Base-by-base conservation (phyloP, 2,797 vertebrate genomes). In the Schizopygopsis malacanthus region DNA sequence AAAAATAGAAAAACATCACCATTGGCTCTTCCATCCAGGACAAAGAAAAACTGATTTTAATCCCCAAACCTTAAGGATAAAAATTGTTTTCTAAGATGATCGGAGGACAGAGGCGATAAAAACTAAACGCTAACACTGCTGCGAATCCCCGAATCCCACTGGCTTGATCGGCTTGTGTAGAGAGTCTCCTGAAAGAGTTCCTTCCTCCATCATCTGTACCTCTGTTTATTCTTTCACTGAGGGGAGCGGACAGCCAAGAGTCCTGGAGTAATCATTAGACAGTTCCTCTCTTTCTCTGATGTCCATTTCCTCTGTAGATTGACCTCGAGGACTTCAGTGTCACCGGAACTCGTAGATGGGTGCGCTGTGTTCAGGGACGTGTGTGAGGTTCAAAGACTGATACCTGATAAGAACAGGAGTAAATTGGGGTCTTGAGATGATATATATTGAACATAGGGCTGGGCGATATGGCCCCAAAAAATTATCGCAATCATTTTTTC, bases 331-430 rank as follows among this genome's bases (percentile, higher is more conserved):
- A 65, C 90, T 63, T 87, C 78, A 83, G 84, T 92, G 95, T 99
- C 98, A 99, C 95, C 98, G 98, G 91, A 99, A 99, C 89, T 99
- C 98, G 33, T 99, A 99, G 93, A 99, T 98, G 89, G 98, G 97
- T 47, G 97, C 94, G 0, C 98, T 98, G 96, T 96, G 96, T 94
- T 99, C 97, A 22, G 93, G 96, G 90, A 99, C 96, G 0, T 99
- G 97, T 85, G 95, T 98, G 87, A 99, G 95, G 91, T 97, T 99
- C 91, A 99, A 92, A 13, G 98, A 99, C 95, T 99, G 98, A 93
- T 99, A 99, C 98, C 98, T 99, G 93, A 81, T 28, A n/a, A 80
- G 41, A 72, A 54, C 8, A 5, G 43, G 22, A 81, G 2, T 6
- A 39, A 37, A 39, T 22, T 13, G 73, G 47, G 47, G 20, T 28